Base-by-base conservation (phyloP, 1,140 invertebrate genomes). In the Heliconius hermathena region DNA sequence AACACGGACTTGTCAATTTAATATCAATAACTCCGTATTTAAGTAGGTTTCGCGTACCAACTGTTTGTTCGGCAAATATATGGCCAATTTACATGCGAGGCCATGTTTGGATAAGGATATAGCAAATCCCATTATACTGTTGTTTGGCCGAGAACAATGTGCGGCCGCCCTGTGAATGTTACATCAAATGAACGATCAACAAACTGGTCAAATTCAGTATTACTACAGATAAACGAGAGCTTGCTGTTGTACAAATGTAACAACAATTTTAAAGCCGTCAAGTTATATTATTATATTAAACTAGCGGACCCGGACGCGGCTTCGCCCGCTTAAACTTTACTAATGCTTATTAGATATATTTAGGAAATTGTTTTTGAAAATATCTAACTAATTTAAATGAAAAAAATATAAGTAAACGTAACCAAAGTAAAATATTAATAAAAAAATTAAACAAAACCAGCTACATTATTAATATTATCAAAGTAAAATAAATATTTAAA, bases 121-220 rank as follows among this genome's bases (percentile, higher is more conserved):
- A 78, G 80, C 80, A 81, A 81, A 81, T 81, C 80, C 76, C 70
- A 81, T 81, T 81, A 76, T 81, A 73, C 76, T 60, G 60, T 26
- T 78, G 76, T 81, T 81, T 78, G 54, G 70, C 72, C 60, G 76
- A 77, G 80, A 81, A 76, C 80, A 81, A 78, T 81, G 80, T 57
- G 73, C 26, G 66, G 80, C 71, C 74, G 72, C 76, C 76, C 76
- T 77, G 46, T 78, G 80, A 81, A 81, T 81, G 73, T 78, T 81
- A 75, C 80, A 81, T 81, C 76, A 78, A 78, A 75, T 75, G 71
- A 66, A 78, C 54, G 80, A 22, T 74, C 73, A 41, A 73, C 73
- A 78, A 78, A 76, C 77, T 66, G 66, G 54, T 52, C 70, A 73
- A 78, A 52, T 72, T 29, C 52, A 66, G 71, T 66, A 73, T 73